A percentile compares a stretch with the other conserved stretches of the same genome.
phyloP scores from a whole-genome alignment of 92 coral and sea anemone species.

The Actinostola sp. region DNA sequence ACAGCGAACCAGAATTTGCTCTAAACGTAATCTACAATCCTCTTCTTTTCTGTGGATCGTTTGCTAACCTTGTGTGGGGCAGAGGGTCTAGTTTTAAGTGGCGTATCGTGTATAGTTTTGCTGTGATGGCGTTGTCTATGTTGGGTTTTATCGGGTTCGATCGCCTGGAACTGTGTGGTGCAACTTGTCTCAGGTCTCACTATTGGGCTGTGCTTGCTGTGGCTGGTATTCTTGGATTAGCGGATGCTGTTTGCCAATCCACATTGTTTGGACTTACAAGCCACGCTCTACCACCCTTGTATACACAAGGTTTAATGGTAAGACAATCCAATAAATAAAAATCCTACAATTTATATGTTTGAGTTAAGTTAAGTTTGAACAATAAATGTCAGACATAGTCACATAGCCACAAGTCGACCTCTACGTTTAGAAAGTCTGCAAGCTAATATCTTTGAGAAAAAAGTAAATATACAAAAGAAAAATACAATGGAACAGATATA shows the following conservation, averaged over 20 bases:
- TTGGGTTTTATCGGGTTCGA: conserved; percentile 75
- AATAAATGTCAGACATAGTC: too few species aligned
- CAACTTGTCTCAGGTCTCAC: conserved; percentile 74
- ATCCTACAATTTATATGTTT: too few species aligned
- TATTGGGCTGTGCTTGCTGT: conserved; percentile 81
- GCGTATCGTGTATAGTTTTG: conserved; percentile 76
- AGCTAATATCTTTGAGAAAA: too few species aligned
- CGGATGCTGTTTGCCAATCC: conserved; percentile 91
- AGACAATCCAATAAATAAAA: conserved; percentile 14
- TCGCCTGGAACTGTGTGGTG: conserved; percentile 80
- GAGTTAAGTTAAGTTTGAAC: too few species aligned
- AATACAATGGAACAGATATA: too few species aligned
- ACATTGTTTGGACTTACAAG: conserved; percentile 87
- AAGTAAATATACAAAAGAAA: too few species aligned
- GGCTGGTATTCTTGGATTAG: conserved; percentile 81
- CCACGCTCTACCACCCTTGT: conserved; percentile 86
- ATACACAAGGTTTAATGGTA: conserved; percentile 92
- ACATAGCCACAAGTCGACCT: too few species aligned
- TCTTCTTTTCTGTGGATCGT: conserved; percentile 83
- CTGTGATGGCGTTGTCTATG: conserved; percentile 77
- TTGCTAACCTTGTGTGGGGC: conserved; percentile 88
- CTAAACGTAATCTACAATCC: conserved; percentile 84
- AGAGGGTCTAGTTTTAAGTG: conserved; percentile 84
- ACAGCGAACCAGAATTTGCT: conserved; percentile 84
- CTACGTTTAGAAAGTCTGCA: too few species aligned